Evolutionary conservation across 2,113 vertebrate species (phyloP).

Genomic region (Tyrannus savana): DNA sequence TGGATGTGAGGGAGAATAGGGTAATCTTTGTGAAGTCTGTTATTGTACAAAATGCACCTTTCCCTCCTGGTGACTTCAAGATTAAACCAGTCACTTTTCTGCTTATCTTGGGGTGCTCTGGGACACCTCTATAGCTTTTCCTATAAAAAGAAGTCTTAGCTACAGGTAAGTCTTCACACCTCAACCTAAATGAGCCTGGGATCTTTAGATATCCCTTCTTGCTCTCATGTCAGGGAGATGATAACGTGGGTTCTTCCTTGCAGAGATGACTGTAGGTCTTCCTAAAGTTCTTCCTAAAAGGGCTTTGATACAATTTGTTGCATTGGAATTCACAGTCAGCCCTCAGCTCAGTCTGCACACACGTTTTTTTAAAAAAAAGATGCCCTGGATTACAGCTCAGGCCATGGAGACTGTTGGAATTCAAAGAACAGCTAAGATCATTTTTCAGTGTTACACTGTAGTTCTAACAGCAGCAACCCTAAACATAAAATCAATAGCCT

Average conservation of each 20-base stretch:
- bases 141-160: background rate
- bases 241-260: background rate
- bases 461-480: background rate
- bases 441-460: background rate
- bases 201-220: background rate
- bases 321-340: background rate
- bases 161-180: background rate
- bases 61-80: background rate
- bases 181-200: background rate
- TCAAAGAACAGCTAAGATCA: background rate
- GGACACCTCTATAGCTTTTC: background rate
- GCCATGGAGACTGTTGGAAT: background rate
- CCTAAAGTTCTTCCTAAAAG: background rate
- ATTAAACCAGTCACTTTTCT: background rate
- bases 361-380: background rate
- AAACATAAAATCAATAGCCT: background rate
- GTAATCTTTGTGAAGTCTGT: background rate
- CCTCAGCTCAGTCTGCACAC: background rate
- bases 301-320: background rate
- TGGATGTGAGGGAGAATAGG: background rate
- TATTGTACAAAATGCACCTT: background rate
- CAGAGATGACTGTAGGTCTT: background rate
- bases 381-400: background rate
- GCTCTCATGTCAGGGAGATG: background rate
- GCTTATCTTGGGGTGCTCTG: background rate